Conservation (phyloP, 2,888 invertebrate genomes). For the Gandaritis pyraliata region DNA sequence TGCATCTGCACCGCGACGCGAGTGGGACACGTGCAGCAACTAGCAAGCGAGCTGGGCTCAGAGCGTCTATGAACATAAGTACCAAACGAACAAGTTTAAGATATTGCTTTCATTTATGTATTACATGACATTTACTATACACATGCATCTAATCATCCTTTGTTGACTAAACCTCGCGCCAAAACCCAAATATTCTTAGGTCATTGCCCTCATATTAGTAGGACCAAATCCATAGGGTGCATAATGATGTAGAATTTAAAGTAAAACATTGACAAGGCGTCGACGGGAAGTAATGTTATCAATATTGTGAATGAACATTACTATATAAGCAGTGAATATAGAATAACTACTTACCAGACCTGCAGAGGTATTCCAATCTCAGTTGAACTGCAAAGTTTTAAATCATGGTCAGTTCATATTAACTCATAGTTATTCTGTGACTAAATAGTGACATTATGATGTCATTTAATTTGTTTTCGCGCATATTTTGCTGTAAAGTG, state of each 20-base stretch:
- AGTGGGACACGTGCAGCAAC: conserved; percentile 67
- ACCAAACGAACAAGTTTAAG: conserved; percentile 60
- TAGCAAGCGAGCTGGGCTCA: conserved; percentile 51
- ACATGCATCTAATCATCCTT: background rate
- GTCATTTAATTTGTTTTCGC: no score
- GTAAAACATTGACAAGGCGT: background rate
- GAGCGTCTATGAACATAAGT: conserved; percentile 48
- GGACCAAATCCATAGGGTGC: background rate
- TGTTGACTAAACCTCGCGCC: conserved; percentile 16
- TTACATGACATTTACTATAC: conserved; percentile 24
- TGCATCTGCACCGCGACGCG: conserved; percentile 53
- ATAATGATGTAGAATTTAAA: background rate
- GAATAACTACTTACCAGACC: background rate
- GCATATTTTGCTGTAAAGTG: no score
- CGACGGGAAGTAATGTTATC: background rate
- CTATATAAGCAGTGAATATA: background rate
- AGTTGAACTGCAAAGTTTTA: no score
- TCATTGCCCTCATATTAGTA: conserved; percentile 11
- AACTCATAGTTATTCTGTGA: no score
- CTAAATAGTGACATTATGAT: no score
- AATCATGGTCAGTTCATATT: no score
- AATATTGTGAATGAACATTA: conserved; percentile 7
- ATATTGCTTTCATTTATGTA: conserved; percentile 62
- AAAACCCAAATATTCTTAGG: background rate
- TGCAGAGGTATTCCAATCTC: no score